Evolutionary conservation across 2,113 vertebrate genomes (phyloP), one percentile per base, ranked within the genome.

Genomic region (Mesitornis unicolor): DNA sequence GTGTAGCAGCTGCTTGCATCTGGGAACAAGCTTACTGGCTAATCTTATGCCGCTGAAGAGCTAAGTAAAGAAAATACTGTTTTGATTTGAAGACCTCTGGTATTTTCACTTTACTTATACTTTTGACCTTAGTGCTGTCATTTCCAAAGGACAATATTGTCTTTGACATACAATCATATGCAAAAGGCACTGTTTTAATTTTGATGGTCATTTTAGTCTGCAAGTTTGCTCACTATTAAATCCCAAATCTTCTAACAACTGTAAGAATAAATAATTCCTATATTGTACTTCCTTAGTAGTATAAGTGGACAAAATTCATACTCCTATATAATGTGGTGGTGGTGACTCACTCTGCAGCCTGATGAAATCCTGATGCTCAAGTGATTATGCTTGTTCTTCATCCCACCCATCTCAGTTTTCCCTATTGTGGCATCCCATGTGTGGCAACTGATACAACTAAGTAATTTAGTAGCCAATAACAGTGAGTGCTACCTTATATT

Each of bases 1-100:
- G 35, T 57, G 54, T 83, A 85, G 87, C 93, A 97, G 82, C 75
- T 93, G 91, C 84, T 69, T 77, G 71, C 90, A 91, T 86, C 88
- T 95, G 94, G 64, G 76, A 96, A 64, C 70, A 95, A 74, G 82
- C 51, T 93, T 91, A 76, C 25, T 90, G 63, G 29, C 50, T 96
- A 94, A 96, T 90, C 61, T 83, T 90, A 47, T 5, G 26, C 67
- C 20, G 38, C 38, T 89, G 5, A 87, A 79, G 12, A 87, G 16
- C 45, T 54, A 73, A 91, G 57, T 79, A 53, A 91, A 89, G 69
- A 84, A 87, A 91, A 45, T 10, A 51, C 22, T 56, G 16, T 69
- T 94, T 94, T 65, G 29, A 63, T 76, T 91, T 80, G 70, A 81
- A 91, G 53, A 65, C 12, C 54, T 94, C 60, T 70, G 60, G 15